Evolutionary conservation across 2,888 invertebrate species (phyloP), one percentile per base, ranked within the genome.

Genomic region (Sinotaia quadrata): DNA sequence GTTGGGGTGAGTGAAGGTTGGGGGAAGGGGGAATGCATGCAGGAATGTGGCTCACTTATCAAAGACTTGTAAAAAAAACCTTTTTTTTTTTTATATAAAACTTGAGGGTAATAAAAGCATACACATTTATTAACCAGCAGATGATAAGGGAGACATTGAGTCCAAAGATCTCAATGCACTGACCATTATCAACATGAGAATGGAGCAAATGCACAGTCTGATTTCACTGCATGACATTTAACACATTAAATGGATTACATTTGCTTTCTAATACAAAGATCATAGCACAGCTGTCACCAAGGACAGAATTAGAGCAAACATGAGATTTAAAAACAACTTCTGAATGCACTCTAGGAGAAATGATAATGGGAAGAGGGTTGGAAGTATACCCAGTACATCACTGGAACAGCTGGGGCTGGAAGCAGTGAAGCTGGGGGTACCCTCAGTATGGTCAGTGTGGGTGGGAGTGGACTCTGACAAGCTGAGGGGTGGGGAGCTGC

Each of bases 371-470:
- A 47, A 47, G n/a, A 18, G 47, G 7, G 24, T 47, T n/a, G n/a
- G 21, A 47, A 47, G 47, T 47, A n/a, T 78, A 84, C 83, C 84
- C 75, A 83, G 75, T 41, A 78, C 77, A 73, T 87, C 87, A 80
- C 86, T 87, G 76, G 83, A 85, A 78, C 83, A 83, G 82, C 89
- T 89, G 68, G 96, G 95, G 89, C 97, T 97, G 83, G 97, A 97
- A 89, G 97, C 96, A 47, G 97, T 97, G 90, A 96, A 97, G 88
- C 96, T 96, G 72, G 97, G 97, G 79, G 97, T 97, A 84, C 97
- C 97, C 91, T 87, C 87, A 7, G 87, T 87, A 74, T 78, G 83
- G 36, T 97, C 97, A 58, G 97, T 97, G 95, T 97, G 97, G 52
- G 97, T 97, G n/a, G 97, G 97, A 47, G 97, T 97, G 3, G 88